Evolutionary conservation across 2,113 vertebrate species (phyloP).

Genomic region (Platichthys stellatus): DNA sequence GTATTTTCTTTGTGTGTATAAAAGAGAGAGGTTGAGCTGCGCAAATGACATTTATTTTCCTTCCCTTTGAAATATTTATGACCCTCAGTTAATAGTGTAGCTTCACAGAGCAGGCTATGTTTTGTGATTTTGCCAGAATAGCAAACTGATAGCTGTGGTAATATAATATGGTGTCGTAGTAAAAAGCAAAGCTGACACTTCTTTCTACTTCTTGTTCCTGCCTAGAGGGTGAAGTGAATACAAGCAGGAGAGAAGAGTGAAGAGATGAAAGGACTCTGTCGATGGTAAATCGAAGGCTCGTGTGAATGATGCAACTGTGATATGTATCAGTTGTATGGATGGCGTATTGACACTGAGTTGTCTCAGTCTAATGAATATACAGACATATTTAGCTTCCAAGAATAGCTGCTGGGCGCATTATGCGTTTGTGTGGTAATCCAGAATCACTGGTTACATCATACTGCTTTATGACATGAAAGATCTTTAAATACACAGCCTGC

Average conservation of each 20-base stretch:
- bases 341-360: background rate
- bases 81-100: conserved; percentile 47
- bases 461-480: background rate
- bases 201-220: conserved; percentile 19
- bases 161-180: conserved; percentile 49
- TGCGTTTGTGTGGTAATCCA: conserved; percentile 2
- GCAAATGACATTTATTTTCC: conserved; percentile 18
- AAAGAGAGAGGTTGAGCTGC: background rate
- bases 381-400: background rate
- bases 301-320: conserved; percentile 22
- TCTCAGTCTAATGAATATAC: conserved; percentile 15
- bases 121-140: conserved; percentile 46
- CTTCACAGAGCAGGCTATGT: conserved; percentile 43
- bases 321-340: background rate
- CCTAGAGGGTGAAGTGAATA: conserved; percentile 9
- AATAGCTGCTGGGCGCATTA: background rate
- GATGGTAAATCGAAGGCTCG: conserved; percentile 35
- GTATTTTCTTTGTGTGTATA: too few species aligned
- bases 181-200: conserved; percentile 42
- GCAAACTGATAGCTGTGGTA: conserved; percentile 52
- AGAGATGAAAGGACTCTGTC: conserved; percentile 47
- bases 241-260: conserved; percentile 15
- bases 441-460: background rate
- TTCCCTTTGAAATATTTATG: conserved; percentile 49
- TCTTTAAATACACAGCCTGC: too few species aligned